Evolutionary conservation across 2,797 vertebrate genomes (phyloP).

Genomic region (Manis crassicaudata): DNA sequence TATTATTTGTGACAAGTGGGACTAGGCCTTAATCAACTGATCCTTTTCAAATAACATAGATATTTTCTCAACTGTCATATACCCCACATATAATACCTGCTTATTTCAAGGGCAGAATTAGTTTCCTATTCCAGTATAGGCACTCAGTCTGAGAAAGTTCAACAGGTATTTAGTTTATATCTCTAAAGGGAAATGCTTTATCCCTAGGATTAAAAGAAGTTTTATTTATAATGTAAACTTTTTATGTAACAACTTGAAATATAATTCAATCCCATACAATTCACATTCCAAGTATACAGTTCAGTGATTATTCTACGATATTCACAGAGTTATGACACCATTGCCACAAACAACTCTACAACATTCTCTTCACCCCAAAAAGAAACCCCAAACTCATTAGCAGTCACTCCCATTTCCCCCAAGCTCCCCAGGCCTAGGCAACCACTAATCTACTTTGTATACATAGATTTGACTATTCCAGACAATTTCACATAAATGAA

Average conservation of each 20-base stretch:
- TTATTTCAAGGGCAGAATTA: neutral
- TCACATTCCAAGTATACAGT: constrained; percentile 13
- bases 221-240: constrained; percentile 2
- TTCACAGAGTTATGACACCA: neutral
- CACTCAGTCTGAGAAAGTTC: neutral
- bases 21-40: neutral
- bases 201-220: neutral
- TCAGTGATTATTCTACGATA: neutral
- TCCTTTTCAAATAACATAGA: constrained; percentile 18
- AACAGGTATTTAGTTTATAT: neutral
- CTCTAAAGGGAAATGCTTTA: neutral
- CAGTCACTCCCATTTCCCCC: neutral
- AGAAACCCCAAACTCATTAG: neutral
- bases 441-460: neutral
- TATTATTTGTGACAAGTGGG: neutral
- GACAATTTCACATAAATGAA: constrained; percentile 1
- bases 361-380: neutral
- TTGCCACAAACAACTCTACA: neutral
- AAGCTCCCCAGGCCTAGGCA: neutral
- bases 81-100: neutral
- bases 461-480: neutral
- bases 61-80: neutral
- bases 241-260: constrained; percentile 33
- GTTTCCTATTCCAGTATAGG: neutral
- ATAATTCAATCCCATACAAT: neutral